These are phyloP conservation scores for Natator depressus DNA, from an alignment of 2,113 vertebrate species.

Conservation along the genomic window DNA sequence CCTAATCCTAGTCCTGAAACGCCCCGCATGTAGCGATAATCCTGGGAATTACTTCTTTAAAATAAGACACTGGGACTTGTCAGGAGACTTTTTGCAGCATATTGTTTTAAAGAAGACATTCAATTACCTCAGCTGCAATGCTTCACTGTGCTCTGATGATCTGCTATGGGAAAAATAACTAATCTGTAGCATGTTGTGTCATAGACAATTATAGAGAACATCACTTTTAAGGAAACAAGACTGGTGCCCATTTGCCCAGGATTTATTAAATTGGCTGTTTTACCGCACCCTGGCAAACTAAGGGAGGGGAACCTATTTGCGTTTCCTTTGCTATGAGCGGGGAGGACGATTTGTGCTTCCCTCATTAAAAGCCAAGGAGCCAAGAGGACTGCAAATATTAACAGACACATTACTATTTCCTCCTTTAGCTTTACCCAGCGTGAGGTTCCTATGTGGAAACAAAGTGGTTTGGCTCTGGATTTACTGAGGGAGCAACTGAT, in stretches of 20 bases:
- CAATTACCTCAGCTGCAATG: constrained; percentile 59
- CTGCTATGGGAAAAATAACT: constrained; percentile 66
- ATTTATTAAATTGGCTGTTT: constrained; percentile 61
- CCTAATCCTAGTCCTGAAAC: neutral
- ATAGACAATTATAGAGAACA: constrained; percentile 72
- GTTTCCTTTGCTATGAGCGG: constrained; percentile 21
- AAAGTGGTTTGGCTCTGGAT: constrained; percentile 71
- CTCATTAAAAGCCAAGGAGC: constrained; percentile 42
- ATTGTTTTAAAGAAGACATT: constrained; percentile 70
- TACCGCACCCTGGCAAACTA: constrained; percentile 53
- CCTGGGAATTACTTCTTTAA: neutral
- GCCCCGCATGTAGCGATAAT: neutral
- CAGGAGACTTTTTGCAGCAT: constrained; percentile 48
- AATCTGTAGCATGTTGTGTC: constrained; percentile 63
- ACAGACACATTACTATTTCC: constrained; percentile 60
- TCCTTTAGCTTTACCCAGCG: constrained; percentile 56
- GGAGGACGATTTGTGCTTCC: constrained; percentile 2
- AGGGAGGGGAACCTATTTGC: constrained; percentile 46
- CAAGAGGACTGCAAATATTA: constrained; percentile 24
- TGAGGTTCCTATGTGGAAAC: constrained; percentile 64
- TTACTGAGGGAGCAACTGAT: constrained; percentile 63
- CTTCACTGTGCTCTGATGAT: constrained; percentile 68
- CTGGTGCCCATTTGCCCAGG: constrained; percentile 67
- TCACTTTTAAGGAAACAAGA: constrained; percentile 72
- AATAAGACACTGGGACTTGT: constrained; percentile 43